These are phyloP conservation scores for Masticophis lateralis DNA, from an alignment of 2,797 vertebrate genomes.

Conservation along the genomic window DNA sequence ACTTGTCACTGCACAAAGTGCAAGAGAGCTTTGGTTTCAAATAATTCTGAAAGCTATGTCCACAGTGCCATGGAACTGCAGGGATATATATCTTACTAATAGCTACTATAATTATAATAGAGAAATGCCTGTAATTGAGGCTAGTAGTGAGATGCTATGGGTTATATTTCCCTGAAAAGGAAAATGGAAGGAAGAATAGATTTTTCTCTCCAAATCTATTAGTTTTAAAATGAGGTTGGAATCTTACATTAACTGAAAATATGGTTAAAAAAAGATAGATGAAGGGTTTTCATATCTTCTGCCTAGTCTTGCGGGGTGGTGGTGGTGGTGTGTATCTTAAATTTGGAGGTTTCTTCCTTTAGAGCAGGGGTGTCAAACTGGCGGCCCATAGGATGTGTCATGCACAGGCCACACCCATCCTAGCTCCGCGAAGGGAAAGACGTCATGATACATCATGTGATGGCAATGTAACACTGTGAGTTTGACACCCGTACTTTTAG, in stretches of 20 bases:
- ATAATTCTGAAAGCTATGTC: constrained; percentile 10
- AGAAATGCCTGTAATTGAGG: neutral
- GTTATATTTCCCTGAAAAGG: neutral
- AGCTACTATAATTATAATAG: neutral
- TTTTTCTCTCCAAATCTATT: neutral
- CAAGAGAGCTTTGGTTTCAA: constrained; percentile 3
- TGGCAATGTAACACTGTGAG: neutral
- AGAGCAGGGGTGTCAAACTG: neutral
- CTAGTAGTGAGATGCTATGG: neutral
- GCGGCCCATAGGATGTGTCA: fast-evolving
- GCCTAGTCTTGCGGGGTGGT: neutral
- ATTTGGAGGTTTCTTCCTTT: neutral
- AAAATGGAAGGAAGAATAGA: neutral
- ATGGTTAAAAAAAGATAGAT: neutral
- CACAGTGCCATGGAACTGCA: neutral
- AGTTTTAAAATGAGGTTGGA: neutral
- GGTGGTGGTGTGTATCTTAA: neutral
- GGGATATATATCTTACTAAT: neutral
- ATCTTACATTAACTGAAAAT: neutral
- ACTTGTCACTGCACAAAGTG: constrained; percentile 27
- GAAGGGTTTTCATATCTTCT: neutral
- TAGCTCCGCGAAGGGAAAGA: neutral
- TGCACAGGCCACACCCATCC: neutral
- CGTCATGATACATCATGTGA: too few relatives aligned
- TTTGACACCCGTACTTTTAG: too few relatives aligned